Percentiles rank a stretch among this genome's conserved stretches.
These are phyloP conservation scores for Agrilus biguttatus DNA, from an alignment of 2,888 invertebrate genomes.

Conservation along the genomic window DNA sequence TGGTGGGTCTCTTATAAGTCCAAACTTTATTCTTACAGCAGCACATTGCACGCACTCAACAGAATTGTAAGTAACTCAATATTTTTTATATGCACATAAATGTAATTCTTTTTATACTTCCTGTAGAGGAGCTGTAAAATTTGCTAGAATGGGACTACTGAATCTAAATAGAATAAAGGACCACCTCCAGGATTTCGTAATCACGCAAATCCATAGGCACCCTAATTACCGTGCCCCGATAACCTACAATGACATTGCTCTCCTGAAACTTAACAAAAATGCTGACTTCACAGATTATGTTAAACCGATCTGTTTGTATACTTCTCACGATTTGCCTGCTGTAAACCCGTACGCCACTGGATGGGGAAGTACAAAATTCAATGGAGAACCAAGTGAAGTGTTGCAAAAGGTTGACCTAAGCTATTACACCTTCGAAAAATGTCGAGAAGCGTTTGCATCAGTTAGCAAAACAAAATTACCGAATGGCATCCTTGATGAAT, in stretches of 20 bases:
- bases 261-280: slow-evolving; percentile 28
- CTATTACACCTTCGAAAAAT: slow-evolving; percentile 19
- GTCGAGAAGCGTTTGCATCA: slow-evolving; percentile 18
- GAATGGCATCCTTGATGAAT: slow-evolving; percentile 25
- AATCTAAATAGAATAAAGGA: slow-evolving; percentile 22
- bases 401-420: slow-evolving; percentile 32
- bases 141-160: slow-evolving; percentile 34
- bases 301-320: slow-evolving; percentile 34
- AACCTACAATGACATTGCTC: slow-evolving; percentile 38
- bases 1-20: slow-evolving; percentile 48
- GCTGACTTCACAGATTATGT: slow-evolving; percentile 28
- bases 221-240: slow-evolving; percentile 28
- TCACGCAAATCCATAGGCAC: slow-evolving; percentile 26
- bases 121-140: slow-evolving; percentile 23
- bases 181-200: slow-evolving; percentile 20
- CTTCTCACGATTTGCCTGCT: slow-evolving; percentile 9
- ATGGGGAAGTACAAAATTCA: slow-evolving; percentile 28
- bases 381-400: slow-evolving; percentile 18
- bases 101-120: not conserved
- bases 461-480: slow-evolving; percentile 18
- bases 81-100: not conserved
- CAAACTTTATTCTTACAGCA: slow-evolving; percentile 45
- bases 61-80: slow-evolving; percentile 7
- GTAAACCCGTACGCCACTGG: slow-evolving; percentile 28
- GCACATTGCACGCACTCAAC: slow-evolving; percentile 38